Evolutionary conservation across 1,140 invertebrate species (phyloP), one percentile per base, ranked within the genome.

Genomic region (Acyrthosiphon pisum): DNA sequence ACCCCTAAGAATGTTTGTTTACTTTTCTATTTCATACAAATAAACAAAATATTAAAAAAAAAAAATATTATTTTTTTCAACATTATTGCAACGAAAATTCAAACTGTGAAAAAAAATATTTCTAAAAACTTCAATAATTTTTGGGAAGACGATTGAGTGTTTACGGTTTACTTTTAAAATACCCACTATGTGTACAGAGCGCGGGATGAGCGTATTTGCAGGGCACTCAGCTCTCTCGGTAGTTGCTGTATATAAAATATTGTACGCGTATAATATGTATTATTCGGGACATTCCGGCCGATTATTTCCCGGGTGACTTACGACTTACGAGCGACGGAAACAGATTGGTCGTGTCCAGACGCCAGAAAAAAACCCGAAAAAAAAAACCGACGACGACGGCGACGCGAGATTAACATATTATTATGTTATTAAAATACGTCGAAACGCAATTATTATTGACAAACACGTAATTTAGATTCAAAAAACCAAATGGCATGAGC

Each of bases 401-500:
- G 44, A 22, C 18, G 41, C 41, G 22, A 88, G 23, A 88, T 50
- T 50, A 76, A 76, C 30, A 76, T 76, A 68, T 68, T 76, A 68
- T 68, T 68, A 68, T 20, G 14, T 76, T 76, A 76, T 86, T 86
- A 46, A 46, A 86, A 53, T 50, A 41, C 87, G 7, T 37, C 6
- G 11, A 26, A 30, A 60, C 68, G 88, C 88, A 44, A 44, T 90
- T 60, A 18, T 90, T 60, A 90, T 88, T 37, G 84, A 48, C 37
- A 48, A 48, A 87, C 26, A 87, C 23, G 88, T 44, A 90, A 90
- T 90, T 90, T 90, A 90, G 88, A 90, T 56, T 53, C 50, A 60
- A 44, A 90, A 68, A 41, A 89, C 20, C 30, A 89, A 89, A 53
- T 53, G 8, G n/a, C 88, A 14, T 90, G 18, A n/a, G 88, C 9